Evolutionary conservation across 2,113 vertebrate genomes (phyloP), one percentile per base, ranked within the genome.

Genomic region (Ciconia maguari): DNA sequence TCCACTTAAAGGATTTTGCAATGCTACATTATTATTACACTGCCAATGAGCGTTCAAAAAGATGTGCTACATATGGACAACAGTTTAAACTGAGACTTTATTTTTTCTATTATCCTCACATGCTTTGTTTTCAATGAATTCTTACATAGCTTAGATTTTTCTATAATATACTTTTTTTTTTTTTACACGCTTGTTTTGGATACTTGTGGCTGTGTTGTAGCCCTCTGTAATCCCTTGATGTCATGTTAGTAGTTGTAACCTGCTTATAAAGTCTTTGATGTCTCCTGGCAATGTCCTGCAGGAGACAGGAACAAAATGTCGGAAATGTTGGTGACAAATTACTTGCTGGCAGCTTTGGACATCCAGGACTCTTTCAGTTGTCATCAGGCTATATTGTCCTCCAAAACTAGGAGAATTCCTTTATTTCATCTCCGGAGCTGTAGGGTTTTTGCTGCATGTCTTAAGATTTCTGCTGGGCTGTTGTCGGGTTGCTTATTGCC

Each of bases 1-100:
- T 22, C 44, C 51, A 34, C 49, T 46, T 41, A 7, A 6, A 42
- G n/a, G 62, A 21, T 70, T 89, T 72, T 58, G 25, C 44, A 57
- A 1, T 20, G 25, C 71, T 78, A 0, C 0, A 1, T 61, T 65
- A 5, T 44, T n/a, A 4, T 34, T 68, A 2, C 11, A 10, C 24
- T 75, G 36, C 20, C 46, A 38, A 2, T 25, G 41, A 26, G 5
- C 24, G 13, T 61, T 89, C 54, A 69, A 5, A 29, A 86, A 17
- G 42, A 46, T 21, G 16, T 49, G 58, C 44, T 83, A 20, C 10
- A 0, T 36, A 11, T 5, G 15, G 44, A 20, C 52, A 25, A 7
- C 21, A 13, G 18, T 83, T 94, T 49, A 36, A 76, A 34, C 16
- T 27, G 26, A 57, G 22, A 55, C 18, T 62, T 48, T 7, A 10